Evolutionary conservation across 30 jellyfish, hydroid and myxozoan species (phyloP).

Genomic region (Haliclystus octoradiatus): DNA sequence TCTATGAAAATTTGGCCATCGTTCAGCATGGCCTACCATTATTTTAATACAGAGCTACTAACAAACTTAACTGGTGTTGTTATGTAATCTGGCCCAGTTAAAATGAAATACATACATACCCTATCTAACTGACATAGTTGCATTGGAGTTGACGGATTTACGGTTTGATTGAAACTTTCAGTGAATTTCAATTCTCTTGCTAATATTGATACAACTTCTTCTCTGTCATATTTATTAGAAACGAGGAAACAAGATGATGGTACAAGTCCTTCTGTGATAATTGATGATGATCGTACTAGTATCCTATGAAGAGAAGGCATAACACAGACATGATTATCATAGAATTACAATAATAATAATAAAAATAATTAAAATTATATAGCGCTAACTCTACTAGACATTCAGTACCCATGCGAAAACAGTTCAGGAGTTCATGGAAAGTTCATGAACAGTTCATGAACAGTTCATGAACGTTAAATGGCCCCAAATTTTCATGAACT

Average conservation of each 20-base stretch:
- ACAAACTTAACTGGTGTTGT: neutral
- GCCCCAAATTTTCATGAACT: no score
- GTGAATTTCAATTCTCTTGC: conserved; percentile 60
- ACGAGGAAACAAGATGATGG: conserved; percentile 77
- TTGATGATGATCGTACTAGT: conserved; percentile 78
- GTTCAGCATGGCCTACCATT: neutral
- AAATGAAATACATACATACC: conserved; percentile 27
- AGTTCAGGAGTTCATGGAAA: no score
- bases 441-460: no score
- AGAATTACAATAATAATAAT: no score
- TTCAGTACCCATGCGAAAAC: no score
- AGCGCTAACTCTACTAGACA: no score
- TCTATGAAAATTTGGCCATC: neutral
- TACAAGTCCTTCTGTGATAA: conserved; percentile 67
- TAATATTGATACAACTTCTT: conserved; percentile 57
- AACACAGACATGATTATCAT: no score
- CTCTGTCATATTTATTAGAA: conserved; percentile 48
- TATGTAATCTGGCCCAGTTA: no score
- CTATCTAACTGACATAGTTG: conserved; percentile 64
- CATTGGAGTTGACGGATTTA: conserved; percentile 42
- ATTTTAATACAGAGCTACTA: neutral
- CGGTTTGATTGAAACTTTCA: conserved; percentile 24
- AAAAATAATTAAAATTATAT: no score
- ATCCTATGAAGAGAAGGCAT: no score
- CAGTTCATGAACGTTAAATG: no score